A percentile compares a stretch with the other conserved stretches of the same genome.
Conservation (phyloP, 2,797 vertebrate species). For the Phylloscopus collybita region DNA sequence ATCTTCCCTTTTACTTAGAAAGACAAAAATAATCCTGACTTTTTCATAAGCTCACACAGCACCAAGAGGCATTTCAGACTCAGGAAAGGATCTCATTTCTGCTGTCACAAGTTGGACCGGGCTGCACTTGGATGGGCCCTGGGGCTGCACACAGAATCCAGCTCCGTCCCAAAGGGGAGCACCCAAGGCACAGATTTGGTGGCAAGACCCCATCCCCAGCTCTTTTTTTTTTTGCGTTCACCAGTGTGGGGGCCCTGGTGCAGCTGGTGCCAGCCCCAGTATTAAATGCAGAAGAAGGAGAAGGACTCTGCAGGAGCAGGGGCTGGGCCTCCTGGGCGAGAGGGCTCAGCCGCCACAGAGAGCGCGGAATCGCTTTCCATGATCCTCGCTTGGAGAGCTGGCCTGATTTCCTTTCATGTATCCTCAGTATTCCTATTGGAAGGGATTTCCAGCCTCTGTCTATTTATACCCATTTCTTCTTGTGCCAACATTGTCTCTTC, state of each 20-base stretch:
- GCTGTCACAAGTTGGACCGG: conserved; percentile 45
- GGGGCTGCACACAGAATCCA: neutral
- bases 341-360: neutral
- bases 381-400: conserved; percentile 38
- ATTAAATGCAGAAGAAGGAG: neutral
- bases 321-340: neutral
- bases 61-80: conserved; percentile 44
- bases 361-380: neutral
- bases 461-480: conserved; percentile 72
- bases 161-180: neutral
- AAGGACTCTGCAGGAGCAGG: neutral
- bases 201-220: neutral
- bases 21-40: conserved; percentile 67
- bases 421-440: conserved; percentile 69
- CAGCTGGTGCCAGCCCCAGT: neutral
- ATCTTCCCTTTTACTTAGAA: conserved; percentile 71
- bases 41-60: conserved; percentile 55
- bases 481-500: conserved; percentile 66
- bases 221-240: neutral
- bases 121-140: neutral
- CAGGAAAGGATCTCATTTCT: conserved; percentile 62
- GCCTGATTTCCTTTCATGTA: conserved; percentile 48
- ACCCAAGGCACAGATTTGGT: neutral
- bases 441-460: conserved; percentile 61
- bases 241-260: neutral